Percentiles rank a stretch among this genome's conserved stretches.
Conservation (phyloP, 2,888 invertebrate genomes). For the Artemia sp. region DNA sequence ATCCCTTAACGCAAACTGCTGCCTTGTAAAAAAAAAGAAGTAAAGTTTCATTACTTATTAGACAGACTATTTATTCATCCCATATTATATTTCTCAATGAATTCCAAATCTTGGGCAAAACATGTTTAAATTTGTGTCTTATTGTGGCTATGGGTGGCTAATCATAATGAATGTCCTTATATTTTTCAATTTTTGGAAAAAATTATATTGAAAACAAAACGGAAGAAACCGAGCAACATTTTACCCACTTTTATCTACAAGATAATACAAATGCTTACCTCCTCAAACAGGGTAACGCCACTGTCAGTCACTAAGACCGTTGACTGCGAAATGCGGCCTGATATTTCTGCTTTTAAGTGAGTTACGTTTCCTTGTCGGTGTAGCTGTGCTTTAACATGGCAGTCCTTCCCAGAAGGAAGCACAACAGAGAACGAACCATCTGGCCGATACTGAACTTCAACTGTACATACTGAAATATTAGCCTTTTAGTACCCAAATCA, state of each 20-base stretch:
- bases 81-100: no score
- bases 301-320: slow-evolving; percentile 41
- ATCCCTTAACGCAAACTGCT: no score
- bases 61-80: no score
- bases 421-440: neutral
- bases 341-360: slow-evolving; percentile 30
- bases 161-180: no score
- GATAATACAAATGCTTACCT: slow-evolving; percentile 33
- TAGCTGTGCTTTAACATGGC: neutral
- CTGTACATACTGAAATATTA: neutral
- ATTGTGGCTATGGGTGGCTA: no score
- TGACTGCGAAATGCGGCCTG: slow-evolving; percentile 39
- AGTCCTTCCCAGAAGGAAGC: neutral
- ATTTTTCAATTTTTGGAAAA: no score
- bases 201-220: slow-evolving; percentile 14
- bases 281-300: slow-evolving; percentile 46
- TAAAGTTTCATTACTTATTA: no score
- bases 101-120: no score
- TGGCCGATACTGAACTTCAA: neutral
- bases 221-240: slow-evolving; percentile 6
- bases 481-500: no score
- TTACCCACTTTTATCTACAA: slow-evolving; percentile 24
- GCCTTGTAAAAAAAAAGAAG: no score
- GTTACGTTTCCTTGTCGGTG: slow-evolving; percentile 22
- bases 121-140: no score